Evolutionary conservation across 2,888 invertebrate species (phyloP).

Genomic region (Chromoteleia sp.): DNA sequence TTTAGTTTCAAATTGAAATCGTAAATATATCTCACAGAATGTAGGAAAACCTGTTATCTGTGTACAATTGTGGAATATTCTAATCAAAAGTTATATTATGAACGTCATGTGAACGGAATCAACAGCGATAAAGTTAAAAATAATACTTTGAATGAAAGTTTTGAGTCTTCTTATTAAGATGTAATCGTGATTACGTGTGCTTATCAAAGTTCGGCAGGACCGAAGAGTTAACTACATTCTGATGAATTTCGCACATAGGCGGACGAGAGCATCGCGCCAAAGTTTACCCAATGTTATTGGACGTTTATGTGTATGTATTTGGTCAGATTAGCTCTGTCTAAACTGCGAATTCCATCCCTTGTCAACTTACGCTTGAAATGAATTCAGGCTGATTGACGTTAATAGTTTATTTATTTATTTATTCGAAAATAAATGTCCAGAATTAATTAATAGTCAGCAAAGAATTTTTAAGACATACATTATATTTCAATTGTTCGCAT

Average conservation of each 20-base stretch:
- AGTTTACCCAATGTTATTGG: slow-evolving; percentile 65
- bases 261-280: slow-evolving; percentile 65
- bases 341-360: slow-evolving; percentile 34
- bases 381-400: slow-evolving; percentile 21
- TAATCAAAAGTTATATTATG: slow-evolving; percentile 6
- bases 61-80: too few relatives aligned
- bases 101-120: slow-evolving; percentile 14
- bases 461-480: too few relatives aligned
- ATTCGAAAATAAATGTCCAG: neutral
- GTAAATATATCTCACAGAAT: too few relatives aligned
- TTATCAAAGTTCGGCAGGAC: slow-evolving; percentile 79
- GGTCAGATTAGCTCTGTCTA: slow-evolving; percentile 40
- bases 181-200: slow-evolving; percentile 81
- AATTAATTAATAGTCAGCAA: too few relatives aligned
- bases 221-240: slow-evolving; percentile 79
- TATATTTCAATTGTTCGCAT: too few relatives aligned
- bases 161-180: slow-evolving; percentile 76
- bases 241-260: slow-evolving; percentile 72
- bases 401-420: slow-evolving; percentile 31
- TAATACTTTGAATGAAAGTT: slow-evolving; percentile 27
- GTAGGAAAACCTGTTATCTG: neutral
- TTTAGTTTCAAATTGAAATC: too few relatives aligned
- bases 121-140: slow-evolving; percentile 8
- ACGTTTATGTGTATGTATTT: slow-evolving; percentile 44
- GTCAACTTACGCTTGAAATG: slow-evolving; percentile 42